Evolutionary conservation across 2,797 vertebrate genomes (phyloP).

Genomic region (Morelia viridis): DNA sequence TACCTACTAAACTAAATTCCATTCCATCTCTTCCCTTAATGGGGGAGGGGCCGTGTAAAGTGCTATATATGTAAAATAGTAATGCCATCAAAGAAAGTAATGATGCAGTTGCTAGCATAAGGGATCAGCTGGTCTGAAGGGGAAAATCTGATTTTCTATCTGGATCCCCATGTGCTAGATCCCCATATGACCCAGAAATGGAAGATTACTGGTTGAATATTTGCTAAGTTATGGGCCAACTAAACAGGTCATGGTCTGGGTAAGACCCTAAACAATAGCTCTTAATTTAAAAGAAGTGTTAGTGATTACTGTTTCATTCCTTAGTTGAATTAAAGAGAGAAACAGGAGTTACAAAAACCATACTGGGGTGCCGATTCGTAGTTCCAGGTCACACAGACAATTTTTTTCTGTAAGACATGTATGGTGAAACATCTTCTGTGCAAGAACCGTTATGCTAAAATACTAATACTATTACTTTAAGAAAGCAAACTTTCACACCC

Average conservation of each 20-base stretch:
- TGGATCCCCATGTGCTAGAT: not conserved
- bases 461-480: not conserved
- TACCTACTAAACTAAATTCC: not conserved
- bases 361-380: not conserved
- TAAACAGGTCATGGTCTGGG: not conserved
- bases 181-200: too few species aligned
- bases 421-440: not conserved
- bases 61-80: not conserved
- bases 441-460: not conserved
- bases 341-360: not conserved
- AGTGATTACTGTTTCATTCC: not conserved
- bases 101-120: not conserved
- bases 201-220: not conserved
- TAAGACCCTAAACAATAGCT: not conserved
- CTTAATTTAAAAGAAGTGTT: not conserved
- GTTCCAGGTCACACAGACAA: not conserved
- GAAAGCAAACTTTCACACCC: not conserved
- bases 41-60: not conserved
- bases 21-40: not conserved
- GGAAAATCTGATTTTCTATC: not conserved
- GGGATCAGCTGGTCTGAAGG: not conserved
- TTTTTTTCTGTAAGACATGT: not conserved
- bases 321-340: slow-evolving; percentile 18
- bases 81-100: not conserved
- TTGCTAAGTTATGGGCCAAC: too few species aligned